These are phyloP conservation scores for Microplitis deprimator DNA, from an alignment of 2,888 invertebrate species.

Conservation along the genomic window DNA sequence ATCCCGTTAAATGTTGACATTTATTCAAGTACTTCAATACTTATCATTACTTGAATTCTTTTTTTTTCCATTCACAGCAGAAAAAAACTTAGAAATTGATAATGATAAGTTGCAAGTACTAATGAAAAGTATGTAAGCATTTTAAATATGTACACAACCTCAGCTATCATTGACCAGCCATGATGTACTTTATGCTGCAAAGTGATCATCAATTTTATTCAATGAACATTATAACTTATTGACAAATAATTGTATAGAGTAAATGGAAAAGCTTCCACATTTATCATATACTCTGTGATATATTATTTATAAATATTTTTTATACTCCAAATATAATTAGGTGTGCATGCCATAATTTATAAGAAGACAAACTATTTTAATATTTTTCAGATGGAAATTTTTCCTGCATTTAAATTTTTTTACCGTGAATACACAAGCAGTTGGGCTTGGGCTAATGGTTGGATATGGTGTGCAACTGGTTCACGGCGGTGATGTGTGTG, in stretches of 20 bases:
- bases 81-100: no score
- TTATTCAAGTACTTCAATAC: slow-evolving; percentile 33
- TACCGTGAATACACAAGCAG: not conserved
- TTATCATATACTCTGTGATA: not conserved
- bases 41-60: not conserved
- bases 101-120: not conserved
- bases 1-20: slow-evolving; percentile 49
- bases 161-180: not conserved
- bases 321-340: not conserved
- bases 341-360: not conserved
- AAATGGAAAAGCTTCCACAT: not conserved
- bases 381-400: not conserved
- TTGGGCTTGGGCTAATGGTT: slow-evolving; percentile 6
- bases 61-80: not conserved
- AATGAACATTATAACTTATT: not conserved
- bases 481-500: not conserved
- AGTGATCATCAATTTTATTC: not conserved
- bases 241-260: not conserved
- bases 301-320: slow-evolving; percentile 16
- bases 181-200: not conserved
- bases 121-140: not conserved
- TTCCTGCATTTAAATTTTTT: no score
- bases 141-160: not conserved
- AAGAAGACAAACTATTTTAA: not conserved
- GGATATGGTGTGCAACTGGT: not conserved